A percentile compares a stretch with the other conserved stretches of the same genome.
These are phyloP conservation scores for Catharus fuscescens DNA, from an alignment of 2,113 vertebrate genomes.

Conservation along the genomic window DNA sequence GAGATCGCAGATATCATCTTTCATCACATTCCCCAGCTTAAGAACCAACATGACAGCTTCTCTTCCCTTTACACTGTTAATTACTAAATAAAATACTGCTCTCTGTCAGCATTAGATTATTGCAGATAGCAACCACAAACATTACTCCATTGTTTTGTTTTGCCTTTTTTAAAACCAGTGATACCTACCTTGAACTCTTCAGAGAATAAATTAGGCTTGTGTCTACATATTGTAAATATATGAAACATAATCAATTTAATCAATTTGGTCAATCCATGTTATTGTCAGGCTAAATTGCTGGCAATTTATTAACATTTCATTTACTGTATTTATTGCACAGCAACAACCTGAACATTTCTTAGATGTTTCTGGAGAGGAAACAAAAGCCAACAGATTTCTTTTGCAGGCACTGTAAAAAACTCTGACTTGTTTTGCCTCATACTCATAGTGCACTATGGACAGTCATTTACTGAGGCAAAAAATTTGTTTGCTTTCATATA, in stretches of 20 bases:
- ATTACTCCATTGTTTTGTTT: slow-evolving; percentile 71
- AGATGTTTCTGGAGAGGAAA: not conserved
- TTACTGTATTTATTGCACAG: slow-evolving; percentile 53
- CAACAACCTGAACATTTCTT: slow-evolving; percentile 2
- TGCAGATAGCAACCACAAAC: slow-evolving; percentile 82
- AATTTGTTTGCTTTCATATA: not conserved
- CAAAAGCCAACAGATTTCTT: not conserved
- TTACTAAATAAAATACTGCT: slow-evolving; percentile 93
- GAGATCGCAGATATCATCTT: slow-evolving; percentile 98
- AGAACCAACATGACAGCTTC: slow-evolving; percentile 91
- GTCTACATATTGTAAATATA: slow-evolving; percentile 76
- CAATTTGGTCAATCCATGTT: slow-evolving; percentile 69
- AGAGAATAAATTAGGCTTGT: slow-evolving; percentile 79
- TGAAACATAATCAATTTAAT: slow-evolving; percentile 83
- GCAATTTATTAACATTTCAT: slow-evolving; percentile 75
- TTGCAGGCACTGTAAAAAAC: not conserved
- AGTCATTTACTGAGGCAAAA: not conserved
- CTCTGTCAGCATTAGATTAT: slow-evolving; percentile 84
- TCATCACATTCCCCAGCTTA: slow-evolving; percentile 91
- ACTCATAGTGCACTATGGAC: not conserved
- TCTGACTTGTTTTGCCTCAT: not conserved
- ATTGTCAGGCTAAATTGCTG: slow-evolving; percentile 75
- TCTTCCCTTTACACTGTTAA: slow-evolving; percentile 90
- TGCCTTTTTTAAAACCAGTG: slow-evolving; percentile 18
- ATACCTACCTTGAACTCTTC: slow-evolving; percentile 74